A percentile compares a stretch with the other conserved stretches of the same genome.
These are phyloP conservation scores for Montipora efflorescens DNA, from an alignment of 64 coral and sea anemone species.

Conservation along the genomic window DNA sequence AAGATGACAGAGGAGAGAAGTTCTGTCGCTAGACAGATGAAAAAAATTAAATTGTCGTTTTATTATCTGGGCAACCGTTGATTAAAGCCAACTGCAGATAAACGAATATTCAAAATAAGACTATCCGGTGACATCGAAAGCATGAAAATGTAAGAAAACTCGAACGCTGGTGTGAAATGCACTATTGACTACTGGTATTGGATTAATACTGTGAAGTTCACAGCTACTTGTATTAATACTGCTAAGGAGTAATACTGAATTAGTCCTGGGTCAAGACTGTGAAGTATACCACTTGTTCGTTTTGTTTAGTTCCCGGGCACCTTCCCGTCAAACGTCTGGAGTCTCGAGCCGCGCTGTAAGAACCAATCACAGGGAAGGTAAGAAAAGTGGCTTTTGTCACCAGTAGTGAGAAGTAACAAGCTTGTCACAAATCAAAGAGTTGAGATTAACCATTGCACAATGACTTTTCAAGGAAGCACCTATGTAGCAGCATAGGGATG, in stretches of 20 bases:
- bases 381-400: background rate
- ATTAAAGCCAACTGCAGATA: background rate
- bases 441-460: background rate
- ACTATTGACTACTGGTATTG: too few species aligned
- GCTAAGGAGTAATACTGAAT: too few species aligned
- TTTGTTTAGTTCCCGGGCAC: constrained; percentile 26
- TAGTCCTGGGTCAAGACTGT: too few species aligned
- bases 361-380: constrained; percentile 71
- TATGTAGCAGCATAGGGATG: too few species aligned
- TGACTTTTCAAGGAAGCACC: too few species aligned
- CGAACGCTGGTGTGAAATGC: too few species aligned
- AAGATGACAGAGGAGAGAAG: too few species aligned
- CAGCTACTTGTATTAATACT: too few species aligned
- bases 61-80: background rate
- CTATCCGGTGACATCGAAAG: background rate
- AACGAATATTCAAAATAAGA: background rate
- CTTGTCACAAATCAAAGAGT: background rate
- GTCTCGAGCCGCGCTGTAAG: constrained; percentile 54
- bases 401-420: background rate
- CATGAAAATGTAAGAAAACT: background rate
- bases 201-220: too few species aligned
- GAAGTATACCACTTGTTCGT: background rate
- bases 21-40: too few species aligned
- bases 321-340: constrained; percentile 68
- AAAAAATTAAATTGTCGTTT: background rate